phyloP scores from a whole-genome alignment of 53 echinoderm and acorn worm genomes.

The Crossaster papposus region DNA sequence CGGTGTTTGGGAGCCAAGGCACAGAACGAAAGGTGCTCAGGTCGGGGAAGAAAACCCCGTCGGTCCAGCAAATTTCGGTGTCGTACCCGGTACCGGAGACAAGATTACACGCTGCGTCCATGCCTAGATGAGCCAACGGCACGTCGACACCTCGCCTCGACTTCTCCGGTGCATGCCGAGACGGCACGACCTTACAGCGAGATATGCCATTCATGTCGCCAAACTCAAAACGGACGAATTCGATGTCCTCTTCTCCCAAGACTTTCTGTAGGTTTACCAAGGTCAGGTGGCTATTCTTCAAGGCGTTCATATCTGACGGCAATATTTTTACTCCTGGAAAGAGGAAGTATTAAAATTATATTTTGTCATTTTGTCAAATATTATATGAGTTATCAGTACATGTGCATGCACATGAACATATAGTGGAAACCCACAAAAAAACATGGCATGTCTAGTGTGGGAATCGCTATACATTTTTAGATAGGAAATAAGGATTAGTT shows the following conservation, averaged over 20 bases:
- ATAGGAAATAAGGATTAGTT: too few species aligned
- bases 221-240: conserved; percentile 82
- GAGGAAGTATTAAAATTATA: not conserved
- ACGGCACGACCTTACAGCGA: conserved; percentile 72
- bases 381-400: too few species aligned
- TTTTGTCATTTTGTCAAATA: too few species aligned
- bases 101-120: conserved; percentile 67
- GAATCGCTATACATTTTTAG: too few species aligned
- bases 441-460: too few species aligned
- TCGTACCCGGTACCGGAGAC: conserved; percentile 65
- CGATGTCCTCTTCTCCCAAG: conserved; percentile 67
- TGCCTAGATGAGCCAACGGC: conserved; percentile 58
- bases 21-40: conserved; percentile 73
- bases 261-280: conserved; percentile 40
- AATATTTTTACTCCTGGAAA: not conserved
- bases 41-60: conserved; percentile 76
- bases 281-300: not conserved
- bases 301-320: conserved; percentile 8
- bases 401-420: too few species aligned
- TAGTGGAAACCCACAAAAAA: too few species aligned
- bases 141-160: conserved; percentile 67
- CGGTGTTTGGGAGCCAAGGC: conserved; percentile 82
- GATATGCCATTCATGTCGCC: conserved; percentile 78
- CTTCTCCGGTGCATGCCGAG: conserved; percentile 74
- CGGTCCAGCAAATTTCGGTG: conserved; percentile 72